phyloP scores from a whole-genome alignment of 1,140 invertebrate species.

The Drosophila oshimai region DNA sequence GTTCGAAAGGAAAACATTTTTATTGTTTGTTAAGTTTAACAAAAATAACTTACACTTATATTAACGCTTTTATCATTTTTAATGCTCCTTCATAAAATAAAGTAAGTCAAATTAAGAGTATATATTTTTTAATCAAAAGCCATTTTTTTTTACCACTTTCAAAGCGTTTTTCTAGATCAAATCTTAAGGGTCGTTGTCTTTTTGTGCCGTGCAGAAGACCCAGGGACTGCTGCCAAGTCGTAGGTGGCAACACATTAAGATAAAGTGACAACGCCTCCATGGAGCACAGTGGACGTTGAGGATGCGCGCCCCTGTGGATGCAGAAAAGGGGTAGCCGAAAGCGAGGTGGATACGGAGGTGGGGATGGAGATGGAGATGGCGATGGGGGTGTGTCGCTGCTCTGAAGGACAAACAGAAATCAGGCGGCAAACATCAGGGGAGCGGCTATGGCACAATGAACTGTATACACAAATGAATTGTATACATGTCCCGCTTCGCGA shows the following conservation, averaged over 20 bases:
- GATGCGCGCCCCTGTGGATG: conserved; percentile 19
- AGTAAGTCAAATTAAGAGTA: too few relatives aligned
- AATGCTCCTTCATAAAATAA: too few relatives aligned
- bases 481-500: conserved; percentile 30
- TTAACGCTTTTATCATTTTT: too few relatives aligned
- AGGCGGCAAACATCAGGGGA: conserved; percentile 60
- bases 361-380: background rate
- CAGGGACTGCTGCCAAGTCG: conserved; percentile 54
- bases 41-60: too few relatives aligned
- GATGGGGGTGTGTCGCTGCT: conserved; percentile 33
- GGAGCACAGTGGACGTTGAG: conserved; percentile 38
- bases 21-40: too few relatives aligned
- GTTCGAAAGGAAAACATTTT: too few relatives aligned
- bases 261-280: conserved; percentile 78
- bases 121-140: too few relatives aligned
- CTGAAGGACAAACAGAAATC: conserved; percentile 77
- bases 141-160: background rate
- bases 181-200: background rate
- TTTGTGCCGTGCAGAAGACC: background rate
- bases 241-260: conserved; percentile 81
- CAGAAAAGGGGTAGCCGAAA: conserved; percentile 44
- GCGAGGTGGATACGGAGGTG: background rate
- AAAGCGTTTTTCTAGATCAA: too few relatives aligned
- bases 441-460: conserved; percentile 19
- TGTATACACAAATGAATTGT: conserved; percentile 74